These are phyloP conservation scores for Rhizomys pruinosus DNA, from an alignment of 2,113 vertebrate genomes.

Conservation along the genomic window DNA sequence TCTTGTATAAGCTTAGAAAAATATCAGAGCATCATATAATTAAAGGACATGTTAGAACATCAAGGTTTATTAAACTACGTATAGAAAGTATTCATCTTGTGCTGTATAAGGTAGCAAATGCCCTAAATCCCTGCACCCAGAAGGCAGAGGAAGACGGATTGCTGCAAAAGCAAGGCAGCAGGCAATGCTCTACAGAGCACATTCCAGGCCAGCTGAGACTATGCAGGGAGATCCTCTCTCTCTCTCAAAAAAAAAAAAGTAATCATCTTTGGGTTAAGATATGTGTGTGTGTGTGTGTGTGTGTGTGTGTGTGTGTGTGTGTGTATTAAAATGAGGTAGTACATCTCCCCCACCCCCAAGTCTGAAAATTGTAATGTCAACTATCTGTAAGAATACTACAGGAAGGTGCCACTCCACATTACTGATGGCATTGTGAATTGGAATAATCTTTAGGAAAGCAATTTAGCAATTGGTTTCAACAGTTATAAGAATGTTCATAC, in stretches of 20 bases:
- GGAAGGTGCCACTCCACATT: conserved; percentile 55
- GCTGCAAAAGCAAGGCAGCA: no score
- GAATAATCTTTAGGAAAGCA: conserved; percentile 70
- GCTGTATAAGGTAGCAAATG: neutral
- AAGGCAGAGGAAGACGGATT: no score
- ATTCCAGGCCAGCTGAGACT: no score
- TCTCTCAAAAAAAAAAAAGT: neutral
- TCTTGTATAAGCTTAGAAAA: conserved; percentile 19
- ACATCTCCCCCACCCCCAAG: conserved; percentile 57
- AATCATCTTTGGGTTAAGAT: no score
- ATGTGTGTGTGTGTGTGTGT: no score
- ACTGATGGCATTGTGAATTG: conserved; percentile 59
- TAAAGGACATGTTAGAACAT: conserved; percentile 23
- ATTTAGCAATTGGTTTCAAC: conserved; percentile 71
- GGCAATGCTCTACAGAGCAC: no score
- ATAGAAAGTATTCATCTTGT: neutral
- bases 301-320: no score
- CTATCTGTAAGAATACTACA: conserved; percentile 49
- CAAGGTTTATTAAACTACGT: neutral
- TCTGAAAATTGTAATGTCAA: conserved; percentile 48
- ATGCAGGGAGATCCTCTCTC: no score
- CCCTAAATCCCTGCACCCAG: no score
- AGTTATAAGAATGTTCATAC: conserved; percentile 70
- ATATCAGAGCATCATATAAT: neutral
- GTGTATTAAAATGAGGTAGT: conserved; percentile 22